Evolutionary conservation across 1,140 invertebrate genomes (phyloP).

Genomic region (Lepeophtheirus salmonis): DNA sequence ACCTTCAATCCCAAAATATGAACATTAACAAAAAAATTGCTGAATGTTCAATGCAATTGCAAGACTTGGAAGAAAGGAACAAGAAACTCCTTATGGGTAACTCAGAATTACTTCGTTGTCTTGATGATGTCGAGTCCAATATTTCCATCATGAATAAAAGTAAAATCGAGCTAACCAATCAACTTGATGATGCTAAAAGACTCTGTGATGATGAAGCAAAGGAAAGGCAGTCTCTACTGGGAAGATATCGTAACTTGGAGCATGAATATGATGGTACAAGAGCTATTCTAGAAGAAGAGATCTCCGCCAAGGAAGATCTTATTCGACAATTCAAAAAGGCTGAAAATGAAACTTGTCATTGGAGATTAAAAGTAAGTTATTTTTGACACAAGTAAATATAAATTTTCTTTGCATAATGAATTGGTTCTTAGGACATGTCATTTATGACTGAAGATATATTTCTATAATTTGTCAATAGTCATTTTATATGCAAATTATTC

Average conservation of each 20-base stretch:
- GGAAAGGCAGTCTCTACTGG: conserved; percentile 74
- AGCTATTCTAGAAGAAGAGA: conserved; percentile 27
- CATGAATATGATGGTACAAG: conserved; percentile 92
- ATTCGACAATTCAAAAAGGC: neutral
- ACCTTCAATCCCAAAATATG: conserved; percentile 77
- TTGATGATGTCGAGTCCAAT: conserved; percentile 38
- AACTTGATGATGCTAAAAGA: conserved; percentile 91
- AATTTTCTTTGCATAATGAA: no score
- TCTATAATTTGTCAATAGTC: no score
- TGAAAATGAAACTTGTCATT: neutral
- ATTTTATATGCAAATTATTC: no score
- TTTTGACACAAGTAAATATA: no score
- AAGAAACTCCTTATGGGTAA: conserved; percentile 32
- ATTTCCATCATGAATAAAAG: conserved; percentile 45
- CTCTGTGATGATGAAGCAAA: conserved; percentile 79
- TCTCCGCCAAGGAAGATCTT: neutral
- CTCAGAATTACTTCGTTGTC: conserved; percentile 31
- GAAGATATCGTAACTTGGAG: conserved; percentile 89
- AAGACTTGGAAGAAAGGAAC: conserved; percentile 32
- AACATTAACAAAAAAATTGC: conserved; percentile 88
- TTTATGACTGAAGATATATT: no score
- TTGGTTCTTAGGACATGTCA: no score
- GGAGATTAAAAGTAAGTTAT: neutral
- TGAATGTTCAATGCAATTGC: conserved; percentile 48
- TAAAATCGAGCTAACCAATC: conserved; percentile 57